phyloP scores from a whole-genome alignment of 2,797 vertebrate species.

The Iguana delicatissima region DNA sequence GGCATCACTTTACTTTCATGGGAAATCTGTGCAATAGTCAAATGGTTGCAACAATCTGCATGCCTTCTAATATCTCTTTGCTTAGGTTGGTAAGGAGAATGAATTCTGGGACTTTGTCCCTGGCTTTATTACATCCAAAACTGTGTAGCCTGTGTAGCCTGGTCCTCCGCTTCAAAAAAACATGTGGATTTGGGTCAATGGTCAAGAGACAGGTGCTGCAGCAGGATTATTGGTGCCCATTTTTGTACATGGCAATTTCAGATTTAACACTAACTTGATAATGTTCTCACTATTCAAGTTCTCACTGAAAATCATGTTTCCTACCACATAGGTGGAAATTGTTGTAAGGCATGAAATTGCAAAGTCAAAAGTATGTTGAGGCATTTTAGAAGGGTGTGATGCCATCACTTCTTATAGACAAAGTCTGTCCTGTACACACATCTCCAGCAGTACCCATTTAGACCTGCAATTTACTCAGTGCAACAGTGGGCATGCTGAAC shows the following conservation, averaged over 20 bases:
- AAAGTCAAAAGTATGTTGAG: not conserved
- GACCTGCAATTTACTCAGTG: constrained; percentile 58
- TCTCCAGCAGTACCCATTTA: not conserved
- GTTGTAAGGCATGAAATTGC: constrained; percentile 3
- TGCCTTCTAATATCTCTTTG: not conserved
- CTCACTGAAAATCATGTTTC: not conserved
- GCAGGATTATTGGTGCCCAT: not conserved
- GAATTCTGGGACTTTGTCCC: not conserved
- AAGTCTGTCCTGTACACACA: not conserved
- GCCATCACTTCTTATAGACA: not conserved
- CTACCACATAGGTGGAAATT: constrained; percentile 36
- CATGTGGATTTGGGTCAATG: not conserved
- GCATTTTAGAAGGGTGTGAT: not conserved
- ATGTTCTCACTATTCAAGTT: not conserved
- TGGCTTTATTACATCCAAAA: not conserved
- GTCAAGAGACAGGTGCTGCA: not conserved
- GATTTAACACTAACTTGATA: too few species aligned
- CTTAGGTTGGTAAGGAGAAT: not conserved
- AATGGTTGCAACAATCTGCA: too few species aligned
- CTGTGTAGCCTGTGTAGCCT: not conserved
- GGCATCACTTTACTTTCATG: too few species aligned
- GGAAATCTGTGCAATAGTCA: too few species aligned
- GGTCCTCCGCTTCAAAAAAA: not conserved
- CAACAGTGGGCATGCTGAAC: constrained; percentile 54
- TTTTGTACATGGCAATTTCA: not conserved